Percentiles rank a stretch among this genome's conserved stretches.
These are phyloP conservation scores for Tortrix viridana DNA, from an alignment of 2,888 invertebrate species.

Conservation along the genomic window DNA sequence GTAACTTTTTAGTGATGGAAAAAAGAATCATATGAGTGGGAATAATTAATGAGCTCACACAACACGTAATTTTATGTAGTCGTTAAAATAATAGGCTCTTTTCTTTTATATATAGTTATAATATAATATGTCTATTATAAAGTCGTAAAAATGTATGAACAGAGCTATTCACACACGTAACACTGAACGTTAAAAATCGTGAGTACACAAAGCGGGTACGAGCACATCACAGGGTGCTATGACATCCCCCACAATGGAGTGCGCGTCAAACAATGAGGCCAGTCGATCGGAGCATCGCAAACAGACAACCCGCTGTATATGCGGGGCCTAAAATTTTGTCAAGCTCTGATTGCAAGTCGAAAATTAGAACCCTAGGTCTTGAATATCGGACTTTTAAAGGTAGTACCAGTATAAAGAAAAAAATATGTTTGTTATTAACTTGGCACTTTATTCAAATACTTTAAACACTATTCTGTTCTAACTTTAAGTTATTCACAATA, in stretches of 20 bases:
- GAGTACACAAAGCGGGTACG: constrained; percentile 27
- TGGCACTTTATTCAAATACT: too few relatives aligned
- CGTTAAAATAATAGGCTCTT: too few relatives aligned
- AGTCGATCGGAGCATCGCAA: constrained; percentile 54
- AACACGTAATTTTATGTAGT: too few relatives aligned
- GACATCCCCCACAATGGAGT: constrained; percentile 49
- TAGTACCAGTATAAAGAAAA: too few relatives aligned
- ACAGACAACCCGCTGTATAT: constrained; percentile 39
- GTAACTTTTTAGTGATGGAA: too few relatives aligned
- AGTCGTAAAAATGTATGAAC: too few relatives aligned
- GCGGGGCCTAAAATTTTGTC: constrained; percentile 30
- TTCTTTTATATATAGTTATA: too few relatives aligned
- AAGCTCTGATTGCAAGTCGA: constrained; percentile 1
- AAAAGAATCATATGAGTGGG: too few relatives aligned
- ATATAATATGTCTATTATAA: too few relatives aligned
- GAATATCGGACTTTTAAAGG: too few relatives aligned
- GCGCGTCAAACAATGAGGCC: constrained; percentile 49
- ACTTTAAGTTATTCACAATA: not conserved
- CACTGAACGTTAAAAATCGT: constrained; percentile 20
- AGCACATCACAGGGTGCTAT: constrained; percentile 37
- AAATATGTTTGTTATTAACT: too few relatives aligned
- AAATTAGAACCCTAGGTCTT: not conserved
- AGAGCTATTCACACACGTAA: constrained; percentile 17
- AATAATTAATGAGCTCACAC: too few relatives aligned
- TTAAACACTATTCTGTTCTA: not conserved